Evolutionary conservation across 1,140 invertebrate genomes (phyloP).

Genomic region (Brachystomella parvula): DNA sequence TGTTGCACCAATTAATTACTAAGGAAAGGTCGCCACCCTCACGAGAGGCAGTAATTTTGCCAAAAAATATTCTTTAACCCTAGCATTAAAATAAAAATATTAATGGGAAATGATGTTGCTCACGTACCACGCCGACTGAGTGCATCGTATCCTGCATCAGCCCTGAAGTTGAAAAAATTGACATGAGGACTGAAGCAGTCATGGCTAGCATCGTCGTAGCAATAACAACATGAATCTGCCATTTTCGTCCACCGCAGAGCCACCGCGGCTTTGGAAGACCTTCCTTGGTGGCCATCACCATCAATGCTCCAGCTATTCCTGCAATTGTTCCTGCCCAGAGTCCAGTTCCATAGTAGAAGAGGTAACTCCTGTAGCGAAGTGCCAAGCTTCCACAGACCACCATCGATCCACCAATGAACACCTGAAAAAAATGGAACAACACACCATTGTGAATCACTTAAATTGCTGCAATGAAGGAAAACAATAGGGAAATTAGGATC

Average conservation of each 20-base stretch:
- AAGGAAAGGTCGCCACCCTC: too few relatives aligned
- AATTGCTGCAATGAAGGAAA: too few relatives aligned
- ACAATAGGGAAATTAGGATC: background rate
- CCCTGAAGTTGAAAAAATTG: constrained; percentile 33
- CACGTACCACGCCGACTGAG: constrained; percentile 24
- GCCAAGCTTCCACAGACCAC: constrained; percentile 28
- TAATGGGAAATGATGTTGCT: too few relatives aligned
- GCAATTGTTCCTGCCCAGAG: constrained; percentile 32
- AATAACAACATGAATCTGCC: constrained; percentile 30
- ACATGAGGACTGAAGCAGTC: constrained; percentile 21
- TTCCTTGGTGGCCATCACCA: constrained; percentile 31
- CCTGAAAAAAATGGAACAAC: constrained; percentile 15
- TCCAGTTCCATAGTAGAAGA: constrained; percentile 35
- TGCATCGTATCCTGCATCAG: constrained; percentile 26
- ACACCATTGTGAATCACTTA: background rate
- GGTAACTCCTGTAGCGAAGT: constrained; percentile 33
- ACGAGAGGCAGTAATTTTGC: too few relatives aligned
- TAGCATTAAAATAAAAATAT: too few relatives aligned
- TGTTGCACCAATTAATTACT: too few relatives aligned
- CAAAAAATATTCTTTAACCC: too few relatives aligned
- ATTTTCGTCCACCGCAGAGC: constrained; percentile 26
- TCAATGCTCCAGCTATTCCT: constrained; percentile 28
- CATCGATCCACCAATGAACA: constrained; percentile 31
- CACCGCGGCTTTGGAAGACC: constrained; percentile 24
- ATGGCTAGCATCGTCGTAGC: constrained; percentile 24